These are phyloP conservation scores for Chrysolina oricalcia DNA, from an alignment of 2,888 invertebrate species.

Conservation along the genomic window DNA sequence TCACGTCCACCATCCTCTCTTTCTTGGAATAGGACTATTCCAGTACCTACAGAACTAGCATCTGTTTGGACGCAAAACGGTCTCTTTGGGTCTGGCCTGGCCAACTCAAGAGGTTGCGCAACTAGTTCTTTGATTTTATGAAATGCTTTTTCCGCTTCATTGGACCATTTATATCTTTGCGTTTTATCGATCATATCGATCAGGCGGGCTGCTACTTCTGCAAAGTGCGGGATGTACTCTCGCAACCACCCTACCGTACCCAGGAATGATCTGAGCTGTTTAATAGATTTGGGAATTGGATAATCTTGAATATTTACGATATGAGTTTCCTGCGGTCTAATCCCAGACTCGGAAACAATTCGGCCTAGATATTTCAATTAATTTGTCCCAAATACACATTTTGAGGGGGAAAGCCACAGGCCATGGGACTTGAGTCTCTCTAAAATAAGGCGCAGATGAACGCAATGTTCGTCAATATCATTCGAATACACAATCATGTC, in stretches of 20 bases:
- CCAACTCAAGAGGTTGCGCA: conserved; percentile 43
- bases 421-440: conserved; percentile 48
- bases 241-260: conserved; percentile 46
- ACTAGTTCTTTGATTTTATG: conserved; percentile 41
- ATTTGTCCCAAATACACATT: conserved; percentile 45
- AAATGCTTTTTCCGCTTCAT: conserved; percentile 41
- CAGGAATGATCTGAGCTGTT: conserved; percentile 51
- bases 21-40: conserved; percentile 56
- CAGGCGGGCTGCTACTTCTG: no score
- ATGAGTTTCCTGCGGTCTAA: conserved; percentile 41
- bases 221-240: not conserved
- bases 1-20: conserved; percentile 6
- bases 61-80: conserved; percentile 55
- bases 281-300: conserved; percentile 34
- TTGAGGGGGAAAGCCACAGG: conserved; percentile 38
- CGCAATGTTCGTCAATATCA: conserved; percentile 50
- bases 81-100: conserved; percentile 46
- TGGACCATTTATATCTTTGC: conserved; percentile 43
- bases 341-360: conserved; percentile 39
- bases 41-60: conserved; percentile 52
- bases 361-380: conserved; percentile 46
- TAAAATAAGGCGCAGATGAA: conserved; percentile 47
- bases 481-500: conserved; percentile 51
- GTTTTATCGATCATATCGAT: not conserved
- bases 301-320: conserved; percentile 30